phyloP scores from a whole-genome alignment of 53 echinoderm and acorn worm genomes.

The Mesocentrotus franciscanus region DNA sequence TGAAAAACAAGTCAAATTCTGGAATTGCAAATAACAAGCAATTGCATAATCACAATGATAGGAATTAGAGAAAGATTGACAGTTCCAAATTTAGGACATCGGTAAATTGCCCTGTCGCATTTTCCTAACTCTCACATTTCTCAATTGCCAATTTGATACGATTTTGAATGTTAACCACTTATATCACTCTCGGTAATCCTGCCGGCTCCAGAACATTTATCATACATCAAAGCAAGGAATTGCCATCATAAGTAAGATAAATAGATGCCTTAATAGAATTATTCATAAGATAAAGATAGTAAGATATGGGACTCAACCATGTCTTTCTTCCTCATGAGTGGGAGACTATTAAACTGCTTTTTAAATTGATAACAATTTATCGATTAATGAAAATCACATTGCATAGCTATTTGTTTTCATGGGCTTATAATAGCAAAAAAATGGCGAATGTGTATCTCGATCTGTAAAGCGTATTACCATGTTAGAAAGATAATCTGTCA shows the following conservation, averaged over 20 bases:
- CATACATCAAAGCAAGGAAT: background rate
- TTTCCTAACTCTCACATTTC: background rate
- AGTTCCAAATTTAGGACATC: background rate
- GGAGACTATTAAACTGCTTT: background rate
- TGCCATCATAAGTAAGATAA: background rate
- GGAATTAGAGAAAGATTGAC: background rate
- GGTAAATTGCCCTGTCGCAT: background rate
- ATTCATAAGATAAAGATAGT: background rate
- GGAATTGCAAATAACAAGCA: background rate
- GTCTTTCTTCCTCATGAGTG: background rate
- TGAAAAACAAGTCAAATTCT: background rate
- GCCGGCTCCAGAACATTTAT: background rate
- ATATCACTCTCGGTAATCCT: background rate
- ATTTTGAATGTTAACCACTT: background rate
- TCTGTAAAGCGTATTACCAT: too few species aligned
- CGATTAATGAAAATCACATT: background rate
- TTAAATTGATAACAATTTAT: background rate
- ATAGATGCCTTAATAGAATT: background rate
- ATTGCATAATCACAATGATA: background rate
- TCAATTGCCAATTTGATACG: background rate
- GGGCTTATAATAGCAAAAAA: too few species aligned
- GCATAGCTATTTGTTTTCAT: too few species aligned
- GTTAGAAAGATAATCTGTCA: too few species aligned
- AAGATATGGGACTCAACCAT: background rate
- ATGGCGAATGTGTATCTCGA: too few species aligned